A percentile compares a stretch with the other conserved stretches of the same genome.
These are phyloP conservation scores for Dryobota labecula DNA, from an alignment of 2,888 invertebrate species.

Conservation along the genomic window DNA sequence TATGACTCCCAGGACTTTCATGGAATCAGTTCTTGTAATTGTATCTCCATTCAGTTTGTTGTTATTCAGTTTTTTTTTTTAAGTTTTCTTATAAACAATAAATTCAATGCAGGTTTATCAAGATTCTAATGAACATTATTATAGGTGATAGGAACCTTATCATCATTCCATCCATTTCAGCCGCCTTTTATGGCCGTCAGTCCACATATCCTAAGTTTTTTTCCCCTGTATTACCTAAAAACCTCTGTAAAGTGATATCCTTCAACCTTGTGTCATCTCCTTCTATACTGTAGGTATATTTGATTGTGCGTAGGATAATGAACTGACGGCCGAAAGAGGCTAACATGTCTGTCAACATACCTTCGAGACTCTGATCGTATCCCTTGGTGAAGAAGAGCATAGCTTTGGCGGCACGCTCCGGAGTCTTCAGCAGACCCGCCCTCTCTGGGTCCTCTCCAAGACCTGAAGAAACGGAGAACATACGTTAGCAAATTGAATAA, in stretches of 20 bases:
- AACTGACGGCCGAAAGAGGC: neutral
- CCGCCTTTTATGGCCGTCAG: neutral
- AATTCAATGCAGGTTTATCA: neutral
- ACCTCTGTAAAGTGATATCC: neutral
- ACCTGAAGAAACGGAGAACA: slow-evolving; percentile 83
- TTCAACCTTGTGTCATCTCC: too few species aligned
- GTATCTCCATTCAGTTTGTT: too few species aligned
- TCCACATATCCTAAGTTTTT: neutral
- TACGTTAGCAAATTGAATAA: neutral
- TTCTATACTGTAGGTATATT: too few species aligned
- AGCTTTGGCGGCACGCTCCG: slow-evolving; percentile 99
- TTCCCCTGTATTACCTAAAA: neutral
- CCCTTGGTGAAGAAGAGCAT: slow-evolving; percentile 99
- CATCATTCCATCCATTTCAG: neutral
- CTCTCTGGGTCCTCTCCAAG: slow-evolving; percentile 98
- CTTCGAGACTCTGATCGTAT: slow-evolving; percentile 98
- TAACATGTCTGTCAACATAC: slow-evolving; percentile 84
- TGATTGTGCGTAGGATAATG: too few species aligned
- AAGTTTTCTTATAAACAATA: neutral
- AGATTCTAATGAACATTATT: neutral
- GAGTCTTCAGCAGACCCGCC: slow-evolving; percentile 98
- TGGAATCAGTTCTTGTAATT: too few species aligned
- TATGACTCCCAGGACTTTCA: too few species aligned
- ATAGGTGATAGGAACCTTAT: neutral
- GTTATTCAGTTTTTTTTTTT: too few species aligned